Percentiles rank a stretch among this genome's conserved stretches.
These are phyloP conservation scores for Turritopsis dohrnii DNA, from an alignment of 30 jellyfish, hydroid and myxozoan genomes.

Conservation along the genomic window DNA sequence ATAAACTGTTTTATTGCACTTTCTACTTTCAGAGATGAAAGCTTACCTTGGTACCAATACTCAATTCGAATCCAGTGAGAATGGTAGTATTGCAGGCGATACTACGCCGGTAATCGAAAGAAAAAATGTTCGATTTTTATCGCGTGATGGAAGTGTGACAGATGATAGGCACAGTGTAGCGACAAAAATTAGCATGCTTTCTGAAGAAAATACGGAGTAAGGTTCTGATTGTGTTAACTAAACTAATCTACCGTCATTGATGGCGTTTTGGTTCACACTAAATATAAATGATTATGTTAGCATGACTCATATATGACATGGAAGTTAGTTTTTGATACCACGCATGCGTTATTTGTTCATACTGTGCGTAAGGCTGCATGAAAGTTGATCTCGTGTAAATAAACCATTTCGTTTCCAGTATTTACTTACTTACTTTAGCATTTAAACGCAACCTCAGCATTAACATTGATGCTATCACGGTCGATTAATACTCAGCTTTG, in stretches of 20 bases:
- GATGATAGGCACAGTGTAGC: slow-evolving; percentile 29
- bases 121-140: slow-evolving; percentile 22
- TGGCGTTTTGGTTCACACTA: neutral
- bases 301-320: no score
- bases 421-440: no score
- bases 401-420: no score
- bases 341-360: no score
- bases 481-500: no score
- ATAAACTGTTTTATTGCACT: neutral
- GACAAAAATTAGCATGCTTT: slow-evolving; percentile 25
- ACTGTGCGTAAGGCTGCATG: no score
- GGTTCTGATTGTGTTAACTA: neutral
- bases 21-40: slow-evolving; percentile 17
- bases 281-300: neutral
- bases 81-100: neutral
- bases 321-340: no score
- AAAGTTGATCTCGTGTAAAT: no score
- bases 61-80: slow-evolving; percentile 15
- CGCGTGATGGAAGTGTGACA: slow-evolving; percentile 25
- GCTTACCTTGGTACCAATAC: neutral
- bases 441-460: no score
- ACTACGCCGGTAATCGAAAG: slow-evolving; percentile 17
- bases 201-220: slow-evolving; percentile 59
- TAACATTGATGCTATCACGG: no score
- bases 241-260: neutral